These are phyloP conservation scores for Agrotis puta DNA, from an alignment of 2,888 invertebrate genomes.

Conservation along the genomic window DNA sequence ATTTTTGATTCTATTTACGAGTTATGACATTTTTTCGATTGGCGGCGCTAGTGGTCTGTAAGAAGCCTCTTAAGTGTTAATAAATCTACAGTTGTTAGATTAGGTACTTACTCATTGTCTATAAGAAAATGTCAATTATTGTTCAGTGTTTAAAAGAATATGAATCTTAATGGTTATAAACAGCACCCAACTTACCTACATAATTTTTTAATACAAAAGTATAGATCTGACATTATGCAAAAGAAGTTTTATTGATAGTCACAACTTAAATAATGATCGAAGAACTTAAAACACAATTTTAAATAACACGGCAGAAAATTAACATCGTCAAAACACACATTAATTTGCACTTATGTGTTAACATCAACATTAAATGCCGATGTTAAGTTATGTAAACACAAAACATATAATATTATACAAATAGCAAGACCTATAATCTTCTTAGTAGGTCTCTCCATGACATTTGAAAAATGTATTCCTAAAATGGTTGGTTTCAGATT, in stretches of 20 bases:
- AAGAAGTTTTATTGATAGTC: neutral
- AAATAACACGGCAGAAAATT: neutral
- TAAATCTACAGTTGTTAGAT: no score
- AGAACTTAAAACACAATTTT: neutral
- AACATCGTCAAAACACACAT: neutral
- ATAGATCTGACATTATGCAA: neutral
- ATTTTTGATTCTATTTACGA: no score
- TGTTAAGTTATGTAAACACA: neutral
- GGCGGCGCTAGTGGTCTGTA: no score
- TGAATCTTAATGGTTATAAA: no score
- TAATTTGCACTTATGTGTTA: neutral
- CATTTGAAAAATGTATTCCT: constrained; percentile 4
- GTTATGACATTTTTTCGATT: no score
- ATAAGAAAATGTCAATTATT: no score
- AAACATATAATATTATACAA: neutral
- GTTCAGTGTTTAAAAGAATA: no score
- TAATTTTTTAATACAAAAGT: no score
- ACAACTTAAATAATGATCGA: no score
- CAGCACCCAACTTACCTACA: neutral
- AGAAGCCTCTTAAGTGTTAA: no score
- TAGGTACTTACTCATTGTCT: no score
- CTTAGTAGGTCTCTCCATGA: neutral
- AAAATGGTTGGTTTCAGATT: constrained; percentile 28
- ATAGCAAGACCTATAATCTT: no score
- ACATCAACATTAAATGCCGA: neutral